Conservation (phyloP, 2,113 vertebrate genomes). For the Tympanuchus pallidicinctus region DNA sequence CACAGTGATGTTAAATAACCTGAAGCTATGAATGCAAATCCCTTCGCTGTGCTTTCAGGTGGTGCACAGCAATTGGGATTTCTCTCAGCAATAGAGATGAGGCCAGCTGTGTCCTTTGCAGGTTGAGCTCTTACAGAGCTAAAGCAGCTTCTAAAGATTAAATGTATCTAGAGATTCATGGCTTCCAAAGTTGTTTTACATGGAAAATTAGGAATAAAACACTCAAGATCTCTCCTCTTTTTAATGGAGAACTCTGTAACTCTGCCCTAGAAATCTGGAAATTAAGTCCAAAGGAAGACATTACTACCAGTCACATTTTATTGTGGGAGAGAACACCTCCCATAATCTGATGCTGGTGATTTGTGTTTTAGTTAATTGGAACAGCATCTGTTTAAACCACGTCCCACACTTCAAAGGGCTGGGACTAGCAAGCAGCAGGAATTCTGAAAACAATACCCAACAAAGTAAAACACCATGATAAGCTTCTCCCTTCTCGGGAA, state of each 20-base stretch:
- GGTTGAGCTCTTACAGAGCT: neutral
- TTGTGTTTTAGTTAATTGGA: neutral
- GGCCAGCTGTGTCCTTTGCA: neutral
- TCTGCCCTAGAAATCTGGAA: neutral
- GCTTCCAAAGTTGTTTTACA: neutral
- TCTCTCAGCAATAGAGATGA: neutral
- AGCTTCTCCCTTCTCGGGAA: neutral
- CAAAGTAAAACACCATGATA: neutral
- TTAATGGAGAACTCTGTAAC: neutral
- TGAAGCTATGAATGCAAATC: neutral
- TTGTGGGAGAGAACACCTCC: neutral
- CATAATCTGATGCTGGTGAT: neutral
- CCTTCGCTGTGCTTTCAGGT: neutral
- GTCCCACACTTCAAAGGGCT: neutral
- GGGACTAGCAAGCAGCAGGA: neutral
- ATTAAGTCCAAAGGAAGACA: neutral
- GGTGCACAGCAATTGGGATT: neutral
- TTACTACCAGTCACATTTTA: neutral
- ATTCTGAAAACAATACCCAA: neutral
- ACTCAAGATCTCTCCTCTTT: neutral
- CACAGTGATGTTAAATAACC: neutral
- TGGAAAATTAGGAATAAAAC: neutral
- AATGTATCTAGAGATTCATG: fast-evolving
- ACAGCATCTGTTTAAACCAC: neutral
- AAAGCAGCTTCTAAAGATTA: neutral